Percentiles rank a stretch among this genome's conserved stretches.
These are phyloP conservation scores for Ditula angustiorana DNA, from an alignment of 2,888 invertebrate species.

Conservation along the genomic window DNA sequence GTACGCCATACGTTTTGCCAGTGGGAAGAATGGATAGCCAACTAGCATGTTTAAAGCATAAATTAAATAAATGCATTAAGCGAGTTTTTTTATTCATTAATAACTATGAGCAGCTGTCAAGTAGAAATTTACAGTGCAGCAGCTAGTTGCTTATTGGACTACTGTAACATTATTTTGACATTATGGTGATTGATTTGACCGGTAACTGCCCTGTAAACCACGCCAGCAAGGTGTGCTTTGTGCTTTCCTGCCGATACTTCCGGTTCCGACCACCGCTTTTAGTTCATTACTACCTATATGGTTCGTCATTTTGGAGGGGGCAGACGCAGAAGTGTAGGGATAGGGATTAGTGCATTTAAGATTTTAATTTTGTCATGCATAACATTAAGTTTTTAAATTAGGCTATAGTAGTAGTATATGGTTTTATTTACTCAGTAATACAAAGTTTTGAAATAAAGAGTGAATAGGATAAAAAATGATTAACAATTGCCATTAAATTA, in stretches of 20 bases:
- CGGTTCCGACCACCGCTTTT: conserved; percentile 48
- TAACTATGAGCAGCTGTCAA: not conserved
- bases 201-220: conserved; percentile 51
- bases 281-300: conserved; percentile 32
- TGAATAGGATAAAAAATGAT: too few species aligned
- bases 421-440: too few species aligned
- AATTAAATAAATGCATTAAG: conserved; percentile 25
- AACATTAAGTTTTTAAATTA: not conserved
- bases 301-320: conserved; percentile 10
- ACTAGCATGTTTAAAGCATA: conserved; percentile 18
- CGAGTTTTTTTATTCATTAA: not conserved
- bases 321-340: not conserved
- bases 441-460: too few species aligned
- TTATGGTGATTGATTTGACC: conserved; percentile 44
- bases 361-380: not conserved
- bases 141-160: not conserved
- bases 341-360: not conserved
- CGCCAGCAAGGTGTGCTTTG: conserved; percentile 43
- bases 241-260: conserved; percentile 59
- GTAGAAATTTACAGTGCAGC: not conserved
- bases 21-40: conserved; percentile 54
- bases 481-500: not conserved
- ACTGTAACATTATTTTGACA: not conserved
- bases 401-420: not conserved
- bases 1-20: conserved; percentile 75